Base-by-base conservation (phyloP, 2,888 invertebrate genomes). In the Hypselothyrea guttata region DNA sequence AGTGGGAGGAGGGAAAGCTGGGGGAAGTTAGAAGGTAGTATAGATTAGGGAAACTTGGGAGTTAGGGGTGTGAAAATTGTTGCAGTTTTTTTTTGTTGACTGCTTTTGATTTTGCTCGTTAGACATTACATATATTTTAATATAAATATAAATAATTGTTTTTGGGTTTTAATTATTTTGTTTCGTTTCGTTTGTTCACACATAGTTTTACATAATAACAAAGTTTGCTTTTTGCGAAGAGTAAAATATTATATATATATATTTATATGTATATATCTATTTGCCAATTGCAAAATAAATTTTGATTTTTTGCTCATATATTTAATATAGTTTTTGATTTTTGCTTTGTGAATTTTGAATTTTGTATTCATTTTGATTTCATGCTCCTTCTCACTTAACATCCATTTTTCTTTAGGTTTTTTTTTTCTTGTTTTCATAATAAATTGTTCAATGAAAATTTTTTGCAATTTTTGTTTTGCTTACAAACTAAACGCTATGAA, bases 261-360 rank as follows among this genome's bases (percentile, higher is more conserved):
- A 41, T 57, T 18, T 51, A 51, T 60, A 42, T 58, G 41, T 64
- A 57, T 60, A 56, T 69, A 45, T 74, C 53, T 67, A 59, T 75
- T 83, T 77, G 84, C 79, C 84, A 77, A 77, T 76, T 72, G 72
- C 72, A 71, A 83, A 83, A 76, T 71, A 76, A 69, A 73, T 51
- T 54, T 64, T 59, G 40, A 48, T 48, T 55, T 55, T 31, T 45
- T 28, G 15, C 44, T 46, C 58, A 73, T 73, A 62, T 75, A 75
- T 81, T 74, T 83, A 59, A 66, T 75, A 73, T 74, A 70, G 53
- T 74, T 73, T 63, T 65, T 70, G 60, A 60, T 74, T 71, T 75
- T 64, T 37, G 68, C 68, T 71, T 60, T n/a, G n/a, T n/a, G n/a
- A n/a, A n/a, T n/a, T n/a, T 22, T 65, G 49, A 51, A 13, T 30